Conservation (phyloP, 2,797 vertebrate species). For the Argentina silus region DNA sequence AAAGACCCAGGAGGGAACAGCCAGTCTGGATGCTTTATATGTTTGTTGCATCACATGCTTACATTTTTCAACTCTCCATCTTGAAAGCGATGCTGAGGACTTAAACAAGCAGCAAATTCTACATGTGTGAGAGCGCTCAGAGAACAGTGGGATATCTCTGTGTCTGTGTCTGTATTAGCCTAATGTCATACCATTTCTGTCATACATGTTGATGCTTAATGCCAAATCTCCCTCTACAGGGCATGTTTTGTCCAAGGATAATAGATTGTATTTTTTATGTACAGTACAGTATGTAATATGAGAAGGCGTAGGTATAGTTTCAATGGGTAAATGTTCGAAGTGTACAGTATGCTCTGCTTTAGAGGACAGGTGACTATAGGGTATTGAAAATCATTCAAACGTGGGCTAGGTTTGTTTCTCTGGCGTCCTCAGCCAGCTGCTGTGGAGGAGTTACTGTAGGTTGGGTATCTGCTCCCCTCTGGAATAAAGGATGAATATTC, state of each 20-base stretch:
- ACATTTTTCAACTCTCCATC: conserved; percentile 65
- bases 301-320: not conserved
- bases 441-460: not conserved
- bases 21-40: conserved; percentile 72
- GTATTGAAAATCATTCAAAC: not conserved
- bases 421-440: not conserved
- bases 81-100: conserved; percentile 62
- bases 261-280: no score
- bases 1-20: conserved; percentile 74
- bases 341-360: not conserved
- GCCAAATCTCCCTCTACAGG: no score
- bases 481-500: not conserved
- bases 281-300: no score
- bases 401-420: not conserved
- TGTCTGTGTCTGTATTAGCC: not conserved
- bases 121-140: conserved; percentile 60
- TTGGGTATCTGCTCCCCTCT: not conserved
- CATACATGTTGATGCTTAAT: no score
- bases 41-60: conserved; percentile 61
- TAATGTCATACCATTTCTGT: no score
- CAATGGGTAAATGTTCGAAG: not conserved
- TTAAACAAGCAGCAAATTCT: conserved; percentile 71
- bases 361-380: not conserved
- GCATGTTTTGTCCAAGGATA: no score
- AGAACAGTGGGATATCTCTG: conserved; percentile 46